phyloP scores from a whole-genome alignment of 2,797 vertebrate species.

The Pteropus rufus region DNA sequence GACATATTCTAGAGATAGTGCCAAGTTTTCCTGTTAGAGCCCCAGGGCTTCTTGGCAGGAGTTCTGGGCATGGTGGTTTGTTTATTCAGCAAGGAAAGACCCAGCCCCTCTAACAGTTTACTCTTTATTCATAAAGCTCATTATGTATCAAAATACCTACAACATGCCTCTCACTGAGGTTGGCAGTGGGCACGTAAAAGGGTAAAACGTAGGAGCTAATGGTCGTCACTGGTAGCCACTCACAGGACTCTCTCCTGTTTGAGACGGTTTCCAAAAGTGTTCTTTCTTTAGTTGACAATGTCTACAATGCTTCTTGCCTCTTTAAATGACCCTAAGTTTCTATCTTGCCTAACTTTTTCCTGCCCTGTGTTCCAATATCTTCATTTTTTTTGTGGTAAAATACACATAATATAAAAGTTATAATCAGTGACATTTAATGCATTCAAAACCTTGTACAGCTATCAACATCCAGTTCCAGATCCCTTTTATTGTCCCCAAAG shows the following conservation, averaged over 20 bases:
- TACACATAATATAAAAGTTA: neutral
- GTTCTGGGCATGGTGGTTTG: neutral
- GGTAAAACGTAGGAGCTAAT: neutral
- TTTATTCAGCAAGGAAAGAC: neutral
- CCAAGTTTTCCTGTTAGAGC: neutral
- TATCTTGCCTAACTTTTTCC: neutral
- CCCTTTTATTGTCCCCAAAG: neutral
- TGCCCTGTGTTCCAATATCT: neutral
- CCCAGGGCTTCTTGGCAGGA: neutral
- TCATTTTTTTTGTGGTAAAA: neutral
- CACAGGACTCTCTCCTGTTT: neutral
- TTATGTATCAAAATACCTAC: neutral
- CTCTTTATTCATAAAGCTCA: neutral
- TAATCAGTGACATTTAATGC: neutral
- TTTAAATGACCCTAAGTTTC: neutral
- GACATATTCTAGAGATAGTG: neutral
- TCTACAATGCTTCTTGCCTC: neutral
- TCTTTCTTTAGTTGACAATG: neutral
- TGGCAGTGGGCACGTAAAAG: neutral
- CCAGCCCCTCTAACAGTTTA: neutral
- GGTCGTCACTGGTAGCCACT: neutral
- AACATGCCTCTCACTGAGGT: neutral
- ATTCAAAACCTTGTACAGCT: neutral
- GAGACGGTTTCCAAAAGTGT: neutral
- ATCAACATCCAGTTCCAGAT: neutral